Conservation (phyloP, 2,113 vertebrate genomes). For the Oriolus oriolus region DNA sequence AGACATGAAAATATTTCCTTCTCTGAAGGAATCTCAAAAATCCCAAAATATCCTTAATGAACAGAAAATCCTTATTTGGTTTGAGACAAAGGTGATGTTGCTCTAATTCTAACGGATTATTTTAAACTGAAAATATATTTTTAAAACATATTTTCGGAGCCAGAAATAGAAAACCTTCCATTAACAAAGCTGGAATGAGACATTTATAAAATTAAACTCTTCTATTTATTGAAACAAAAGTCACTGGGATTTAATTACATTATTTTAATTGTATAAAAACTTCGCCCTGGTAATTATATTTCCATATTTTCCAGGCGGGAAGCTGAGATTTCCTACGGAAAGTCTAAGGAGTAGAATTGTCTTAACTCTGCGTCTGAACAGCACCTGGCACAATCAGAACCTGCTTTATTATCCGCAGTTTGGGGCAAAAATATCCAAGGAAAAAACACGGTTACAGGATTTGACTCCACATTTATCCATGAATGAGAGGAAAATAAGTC, state of each 20-base stretch:
- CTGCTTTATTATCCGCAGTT: background rate
- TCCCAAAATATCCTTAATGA: background rate
- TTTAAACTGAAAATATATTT: background rate
- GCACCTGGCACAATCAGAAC: background rate
- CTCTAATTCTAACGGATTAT: background rate
- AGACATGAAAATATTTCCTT: background rate
- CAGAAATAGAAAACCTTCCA: background rate
- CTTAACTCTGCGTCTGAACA: background rate
- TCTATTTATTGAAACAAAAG: constrained; percentile 2
- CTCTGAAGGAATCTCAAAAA: background rate
- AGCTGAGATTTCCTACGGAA: background rate
- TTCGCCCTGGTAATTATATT: background rate
- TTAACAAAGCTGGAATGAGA: background rate
- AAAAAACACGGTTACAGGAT: fast-evolving
- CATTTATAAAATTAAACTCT: background rate
- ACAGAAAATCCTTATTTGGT: background rate
- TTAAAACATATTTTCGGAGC: background rate
- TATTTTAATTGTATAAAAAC: background rate
- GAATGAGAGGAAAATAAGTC: fast-evolving
- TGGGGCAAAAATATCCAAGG: background rate
- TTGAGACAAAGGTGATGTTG: background rate
- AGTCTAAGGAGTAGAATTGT: background rate
- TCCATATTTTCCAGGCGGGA: background rate
- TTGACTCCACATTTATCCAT: background rate
- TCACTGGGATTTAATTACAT: background rate